phyloP scores from a whole-genome alignment of 2,113 vertebrate species.

The Corythaixoides concolor region DNA sequence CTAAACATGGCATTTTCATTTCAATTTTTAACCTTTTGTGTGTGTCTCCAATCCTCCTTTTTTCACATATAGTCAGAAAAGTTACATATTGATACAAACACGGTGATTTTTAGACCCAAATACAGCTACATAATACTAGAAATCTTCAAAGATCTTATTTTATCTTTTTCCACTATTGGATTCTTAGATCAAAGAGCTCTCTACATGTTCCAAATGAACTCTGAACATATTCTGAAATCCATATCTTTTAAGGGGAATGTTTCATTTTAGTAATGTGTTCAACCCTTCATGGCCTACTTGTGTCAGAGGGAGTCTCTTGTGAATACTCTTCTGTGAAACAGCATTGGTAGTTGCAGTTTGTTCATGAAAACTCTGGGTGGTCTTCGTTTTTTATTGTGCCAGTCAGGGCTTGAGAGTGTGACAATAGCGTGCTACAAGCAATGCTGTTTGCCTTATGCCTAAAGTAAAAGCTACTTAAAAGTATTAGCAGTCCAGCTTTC shows the following conservation, averaged over 20 bases:
- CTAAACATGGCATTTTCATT: not conserved
- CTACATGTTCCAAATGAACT: not conserved
- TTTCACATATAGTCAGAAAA: not conserved
- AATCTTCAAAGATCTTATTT: not conserved
- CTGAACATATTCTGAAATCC: not conserved
- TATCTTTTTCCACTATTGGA: not conserved
- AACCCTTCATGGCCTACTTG: accelerated
- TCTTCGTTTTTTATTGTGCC: conserved; percentile 4
- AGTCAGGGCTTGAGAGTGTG: not conserved
- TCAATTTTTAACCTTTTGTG: not conserved
- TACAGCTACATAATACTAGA: not conserved
- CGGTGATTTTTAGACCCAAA: accelerated
- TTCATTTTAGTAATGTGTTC: not conserved
- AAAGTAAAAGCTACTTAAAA: not conserved
- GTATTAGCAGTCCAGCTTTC: not conserved
- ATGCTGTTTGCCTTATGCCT: not conserved
- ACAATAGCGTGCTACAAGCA: not conserved
- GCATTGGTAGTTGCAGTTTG: not conserved
- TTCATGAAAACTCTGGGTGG: conserved; percentile 2
- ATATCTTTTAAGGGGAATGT: not conserved
- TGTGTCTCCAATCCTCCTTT: not conserved
- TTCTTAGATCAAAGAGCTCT: not conserved
- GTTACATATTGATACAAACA: not conserved
- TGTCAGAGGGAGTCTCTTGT: not conserved
- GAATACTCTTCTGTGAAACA: not conserved